Evolutionary conservation across 2,888 invertebrate genomes (phyloP), one percentile per base, ranked within the genome.

Genomic region (Pyrochroa serraticornis): DNA sequence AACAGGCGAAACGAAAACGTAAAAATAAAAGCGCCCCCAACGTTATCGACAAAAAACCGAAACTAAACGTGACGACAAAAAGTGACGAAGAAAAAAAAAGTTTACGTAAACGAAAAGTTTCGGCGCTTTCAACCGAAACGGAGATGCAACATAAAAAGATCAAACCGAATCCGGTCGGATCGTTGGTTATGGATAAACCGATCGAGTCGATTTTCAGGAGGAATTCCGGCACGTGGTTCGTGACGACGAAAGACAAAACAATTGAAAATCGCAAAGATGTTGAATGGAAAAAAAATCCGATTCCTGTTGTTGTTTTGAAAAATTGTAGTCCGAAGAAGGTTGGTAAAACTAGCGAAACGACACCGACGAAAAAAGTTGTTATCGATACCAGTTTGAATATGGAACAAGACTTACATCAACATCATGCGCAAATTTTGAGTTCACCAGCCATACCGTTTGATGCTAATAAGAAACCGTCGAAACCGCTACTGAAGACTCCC

Each of bases 391-490:
- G 87, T 64, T 83, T 85, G 60, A 92, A 92, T 71, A 84, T 83
- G 1, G 85, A 85, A 61, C 92, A 92, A 72, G 87, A 87, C 30
- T 84, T 89, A 0, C 81, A 86, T 1, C 92, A 93, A 62, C 92
- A 93, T 66, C 83, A 87, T 10, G 83, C 84, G 32, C 88, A 90
- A 69, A 82, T 93, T 0, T 79, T 82, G 41, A 84, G 84, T 46
- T 91, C 90, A 36, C 93, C 93, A 0, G 86, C 82, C 6, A 85
- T 92, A 62, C 92, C 93, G 0, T 93, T 83, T 63, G 91, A 93
- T 72, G 84, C 90, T 0, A 82, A 81, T 10, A 87, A 84, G 51
- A 84, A 83, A 66, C 93, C 93, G 0, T 73, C 74, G 0, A 89
- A 88, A 66, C 88, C 92, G 0, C 85, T 91, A n/a, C 75, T 93